These are phyloP conservation scores for Dysidea cf. avara DNA, from an alignment of 37 sponge, comb jelly and placozoan genomes.

Conservation along the genomic window DNA sequence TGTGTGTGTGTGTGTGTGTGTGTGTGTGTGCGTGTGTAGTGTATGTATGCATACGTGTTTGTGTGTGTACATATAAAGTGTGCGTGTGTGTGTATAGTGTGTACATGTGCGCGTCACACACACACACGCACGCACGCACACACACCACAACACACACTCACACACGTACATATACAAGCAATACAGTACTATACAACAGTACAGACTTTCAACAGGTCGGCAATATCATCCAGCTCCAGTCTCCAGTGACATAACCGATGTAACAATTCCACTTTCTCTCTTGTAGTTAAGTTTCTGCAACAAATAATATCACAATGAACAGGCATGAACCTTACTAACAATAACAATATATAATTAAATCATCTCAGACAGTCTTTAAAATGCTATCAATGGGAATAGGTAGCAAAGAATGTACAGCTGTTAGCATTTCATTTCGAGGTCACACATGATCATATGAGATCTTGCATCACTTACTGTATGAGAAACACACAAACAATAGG, in stretches of 20 bases:
- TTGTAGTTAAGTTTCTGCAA: constrained; percentile 50
- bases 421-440: no score
- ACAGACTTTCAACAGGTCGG: constrained; percentile 65
- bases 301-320: no score
- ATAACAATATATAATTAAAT: neutral
- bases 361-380: neutral
- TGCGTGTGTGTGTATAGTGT: constrained; percentile 4
- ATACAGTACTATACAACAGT: neutral
- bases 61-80: constrained; percentile 6
- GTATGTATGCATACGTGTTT: no score
- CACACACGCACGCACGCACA: neutral
- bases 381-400: neutral
- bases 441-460: no score
- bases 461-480: no score
- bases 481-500: no score
- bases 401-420: no score
- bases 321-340: neutral
- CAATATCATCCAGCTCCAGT: constrained; percentile 82
- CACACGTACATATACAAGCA: constrained; percentile 5
- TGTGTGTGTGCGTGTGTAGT: neutral
- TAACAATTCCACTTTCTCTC: constrained; percentile 60
- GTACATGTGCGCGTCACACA: neutral
- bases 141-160: neutral
- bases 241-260: constrained; percentile 81
- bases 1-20: neutral